Conservation (phyloP, 1,140 invertebrate genomes). For the Eciton burchellii region DNA sequence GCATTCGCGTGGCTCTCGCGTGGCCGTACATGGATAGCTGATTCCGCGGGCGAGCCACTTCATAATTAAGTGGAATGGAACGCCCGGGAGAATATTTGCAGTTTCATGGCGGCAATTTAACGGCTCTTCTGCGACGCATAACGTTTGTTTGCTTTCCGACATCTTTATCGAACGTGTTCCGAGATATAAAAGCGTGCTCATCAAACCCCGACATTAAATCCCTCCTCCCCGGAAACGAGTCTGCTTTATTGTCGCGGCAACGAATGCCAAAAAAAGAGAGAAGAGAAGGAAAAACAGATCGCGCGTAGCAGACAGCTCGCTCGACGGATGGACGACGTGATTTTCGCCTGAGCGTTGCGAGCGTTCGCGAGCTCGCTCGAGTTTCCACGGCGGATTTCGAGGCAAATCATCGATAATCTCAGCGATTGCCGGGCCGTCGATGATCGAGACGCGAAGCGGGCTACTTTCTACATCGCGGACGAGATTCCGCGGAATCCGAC, state of each 20-base stretch:
- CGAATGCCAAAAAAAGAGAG: not conserved
- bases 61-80: conserved; percentile 6
- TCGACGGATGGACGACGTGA: not conserved
- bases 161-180: not conserved
- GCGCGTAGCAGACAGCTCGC: too few relatives aligned
- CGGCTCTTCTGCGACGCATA: not conserved
- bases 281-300: too few relatives aligned
- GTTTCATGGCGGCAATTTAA: conserved; percentile 2
- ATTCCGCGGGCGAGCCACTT: not conserved
- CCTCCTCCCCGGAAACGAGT: not conserved
- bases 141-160: not conserved
- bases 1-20: not conserved
- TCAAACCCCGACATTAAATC: not conserved
- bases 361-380: too few relatives aligned
- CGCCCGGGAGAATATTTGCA: not conserved
- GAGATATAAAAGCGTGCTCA: not conserved
- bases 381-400: not conserved
- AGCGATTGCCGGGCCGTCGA: not conserved
- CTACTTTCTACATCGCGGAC: conserved; percentile 28
- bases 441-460: conserved; percentile 4
- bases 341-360: not conserved
- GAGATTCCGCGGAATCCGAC: not conserved
- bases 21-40: too few relatives aligned
- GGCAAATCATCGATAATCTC: not conserved
- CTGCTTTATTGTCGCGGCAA: not conserved